These are phyloP conservation scores for Peromyscus melanophrys DNA, from an alignment of 2,797 vertebrate genomes.

Conservation along the genomic window DNA sequence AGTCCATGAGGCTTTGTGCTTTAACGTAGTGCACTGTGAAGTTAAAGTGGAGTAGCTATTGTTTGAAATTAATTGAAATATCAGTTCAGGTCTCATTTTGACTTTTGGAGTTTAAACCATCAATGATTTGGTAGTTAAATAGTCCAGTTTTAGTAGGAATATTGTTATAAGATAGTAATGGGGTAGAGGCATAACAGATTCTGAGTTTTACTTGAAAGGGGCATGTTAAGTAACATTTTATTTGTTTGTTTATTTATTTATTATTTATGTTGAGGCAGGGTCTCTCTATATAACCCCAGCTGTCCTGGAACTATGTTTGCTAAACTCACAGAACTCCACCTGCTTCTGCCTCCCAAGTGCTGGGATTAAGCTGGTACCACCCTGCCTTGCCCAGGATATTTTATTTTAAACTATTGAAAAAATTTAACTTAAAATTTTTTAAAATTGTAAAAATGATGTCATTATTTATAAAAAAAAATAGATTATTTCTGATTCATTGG, in stretches of 20 bases:
- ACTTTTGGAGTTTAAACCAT: constrained; percentile 50
- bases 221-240: not conserved
- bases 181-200: not conserved
- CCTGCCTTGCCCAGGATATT: not conserved
- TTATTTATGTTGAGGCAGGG: not conserved
- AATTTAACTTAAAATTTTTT: not conserved
- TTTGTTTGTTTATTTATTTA: not conserved
- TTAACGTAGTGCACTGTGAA: not conserved
- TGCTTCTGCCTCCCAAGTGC: not conserved
- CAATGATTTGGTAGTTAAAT: constrained; percentile 50
- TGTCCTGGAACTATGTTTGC: not conserved
- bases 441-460: not conserved
- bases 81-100: constrained; percentile 57
- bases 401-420: not conserved
- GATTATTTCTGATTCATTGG: constrained; percentile 24
- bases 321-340: not conserved
- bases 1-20: constrained; percentile 56
- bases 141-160: not conserved
- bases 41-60: constrained; percentile 40
- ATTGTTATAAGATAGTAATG: constrained; percentile 34
- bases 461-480: constrained; percentile 32
- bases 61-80: constrained; percentile 55
- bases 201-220: not conserved
- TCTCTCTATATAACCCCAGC: not conserved
- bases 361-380: not conserved